phyloP scores from a whole-genome alignment of 2,113 vertebrate species.

The Caranx ignobilis region DNA sequence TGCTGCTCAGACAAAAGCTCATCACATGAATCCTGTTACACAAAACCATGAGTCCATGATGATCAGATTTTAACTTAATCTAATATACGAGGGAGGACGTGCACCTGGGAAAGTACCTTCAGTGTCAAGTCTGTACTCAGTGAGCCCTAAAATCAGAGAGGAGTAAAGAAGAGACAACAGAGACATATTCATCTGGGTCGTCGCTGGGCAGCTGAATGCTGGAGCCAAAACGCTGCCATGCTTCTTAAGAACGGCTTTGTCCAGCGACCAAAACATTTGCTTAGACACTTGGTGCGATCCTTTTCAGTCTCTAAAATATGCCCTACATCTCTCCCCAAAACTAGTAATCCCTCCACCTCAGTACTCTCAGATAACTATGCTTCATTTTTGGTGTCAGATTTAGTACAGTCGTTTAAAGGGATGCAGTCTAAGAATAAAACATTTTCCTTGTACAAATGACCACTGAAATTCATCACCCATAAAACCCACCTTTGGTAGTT shows the following conservation, averaged over 20 bases:
- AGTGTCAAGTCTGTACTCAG: slow-evolving; percentile 20
- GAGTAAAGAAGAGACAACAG: slow-evolving; percentile 19
- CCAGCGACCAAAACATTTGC: slow-evolving; percentile 51
- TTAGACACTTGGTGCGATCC: slow-evolving; percentile 16
- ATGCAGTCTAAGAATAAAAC: too few relatives aligned
- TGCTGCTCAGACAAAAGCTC: slow-evolving; percentile 48
- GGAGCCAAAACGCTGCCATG: slow-evolving; percentile 68
- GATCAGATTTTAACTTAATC: slow-evolving; percentile 59
- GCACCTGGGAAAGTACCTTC: slow-evolving; percentile 30
- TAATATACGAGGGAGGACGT: slow-evolving; percentile 43
- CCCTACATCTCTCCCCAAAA: neutral
- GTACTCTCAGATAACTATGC: neutral
- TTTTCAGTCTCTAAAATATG: slow-evolving; percentile 23
- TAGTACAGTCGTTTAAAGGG: neutral
- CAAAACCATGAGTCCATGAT: slow-evolving; percentile 15
- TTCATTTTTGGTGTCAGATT: neutral
- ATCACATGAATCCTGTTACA: slow-evolving; percentile 59
- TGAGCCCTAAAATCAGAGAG: slow-evolving; percentile 6
- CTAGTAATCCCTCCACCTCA: neutral
- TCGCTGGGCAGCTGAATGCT: slow-evolving; percentile 54
- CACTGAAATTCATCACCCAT: neutral
- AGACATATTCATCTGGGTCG: slow-evolving; percentile 55
- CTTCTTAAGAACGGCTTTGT: slow-evolving; percentile 56
- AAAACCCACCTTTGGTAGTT: neutral
- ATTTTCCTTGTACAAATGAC: slow-evolving; percentile 4